Evolutionary conservation across 2,797 vertebrate genomes (phyloP).

Genomic region (Mionectes olivaceus): DNA sequence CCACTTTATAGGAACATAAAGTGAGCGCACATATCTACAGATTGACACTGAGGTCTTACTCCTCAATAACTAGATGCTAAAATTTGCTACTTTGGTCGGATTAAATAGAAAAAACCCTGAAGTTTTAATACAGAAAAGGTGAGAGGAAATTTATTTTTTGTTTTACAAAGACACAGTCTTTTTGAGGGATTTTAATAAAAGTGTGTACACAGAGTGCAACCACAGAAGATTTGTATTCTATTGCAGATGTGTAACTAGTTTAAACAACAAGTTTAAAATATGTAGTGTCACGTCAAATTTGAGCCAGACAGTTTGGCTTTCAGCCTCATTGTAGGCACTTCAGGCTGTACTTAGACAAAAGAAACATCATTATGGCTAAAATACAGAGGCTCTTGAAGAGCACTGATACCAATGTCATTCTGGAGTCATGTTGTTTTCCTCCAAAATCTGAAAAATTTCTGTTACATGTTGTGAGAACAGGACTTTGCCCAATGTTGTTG

Average conservation of each 20-base stretch:
- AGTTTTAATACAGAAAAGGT: background rate
- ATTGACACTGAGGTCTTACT: background rate
- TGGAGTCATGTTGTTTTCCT: background rate
- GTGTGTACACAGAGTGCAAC: background rate
- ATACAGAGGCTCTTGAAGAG: background rate
- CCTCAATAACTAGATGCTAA: background rate
- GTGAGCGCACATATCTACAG: background rate
- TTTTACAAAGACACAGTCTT: background rate
- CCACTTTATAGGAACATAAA: background rate
- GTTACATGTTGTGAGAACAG: background rate
- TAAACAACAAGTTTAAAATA: background rate
- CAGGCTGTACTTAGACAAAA: background rate
- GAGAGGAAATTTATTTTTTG: background rate
- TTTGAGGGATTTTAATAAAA: background rate
- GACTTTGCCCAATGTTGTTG: background rate
- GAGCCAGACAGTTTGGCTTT: background rate
- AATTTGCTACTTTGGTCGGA: background rate
- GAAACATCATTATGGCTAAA: background rate
- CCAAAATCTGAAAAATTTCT: background rate
- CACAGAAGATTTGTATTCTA: background rate
- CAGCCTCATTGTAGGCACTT: background rate
- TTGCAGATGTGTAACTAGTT: background rate
- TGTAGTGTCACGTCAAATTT: background rate
- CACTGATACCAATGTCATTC: background rate
- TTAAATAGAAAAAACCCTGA: background rate